Percentiles rank a stretch among this genome's conserved stretches.
phyloP scores from a whole-genome alignment of 35 echinoderm and acorn worm genomes.

The Anneissia japonica region DNA sequence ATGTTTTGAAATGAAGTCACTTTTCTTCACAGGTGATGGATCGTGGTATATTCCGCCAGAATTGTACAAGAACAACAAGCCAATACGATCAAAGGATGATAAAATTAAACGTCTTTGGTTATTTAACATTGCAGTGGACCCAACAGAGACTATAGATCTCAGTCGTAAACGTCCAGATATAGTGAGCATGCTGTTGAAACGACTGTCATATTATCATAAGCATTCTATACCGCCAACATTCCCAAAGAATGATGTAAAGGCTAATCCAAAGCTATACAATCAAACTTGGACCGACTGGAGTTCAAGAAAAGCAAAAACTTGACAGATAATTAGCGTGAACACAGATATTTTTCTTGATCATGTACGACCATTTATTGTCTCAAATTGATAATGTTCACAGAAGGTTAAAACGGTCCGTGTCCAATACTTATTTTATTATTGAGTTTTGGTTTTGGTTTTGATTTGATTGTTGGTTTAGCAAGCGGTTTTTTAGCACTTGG shows the following conservation, averaged over 20 bases:
- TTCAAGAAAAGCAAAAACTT: background rate
- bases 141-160: background rate
- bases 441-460: too few species aligned
- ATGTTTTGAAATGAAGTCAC: background rate
- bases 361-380: too few species aligned
- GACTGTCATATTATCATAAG: background rate
- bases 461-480: background rate
- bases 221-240: conserved; percentile 13
- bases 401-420: too few species aligned
- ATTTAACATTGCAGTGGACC: background rate
- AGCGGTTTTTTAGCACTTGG: background rate
- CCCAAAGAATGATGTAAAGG: background rate
- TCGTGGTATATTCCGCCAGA: background rate
- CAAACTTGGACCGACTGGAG: background rate
- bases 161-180: background rate
- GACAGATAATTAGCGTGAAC: too few species aligned
- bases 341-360: too few species aligned
- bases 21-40: background rate
- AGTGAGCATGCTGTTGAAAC: background rate
- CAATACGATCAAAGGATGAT: background rate
- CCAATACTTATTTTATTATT: too few species aligned
- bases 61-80: background rate
- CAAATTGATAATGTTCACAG: too few species aligned
- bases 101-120: background rate
- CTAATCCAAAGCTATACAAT: background rate